Evolutionary conservation across 2,113 vertebrate species (phyloP).

Genomic region (Sphaerodactylus townsendi): DNA sequence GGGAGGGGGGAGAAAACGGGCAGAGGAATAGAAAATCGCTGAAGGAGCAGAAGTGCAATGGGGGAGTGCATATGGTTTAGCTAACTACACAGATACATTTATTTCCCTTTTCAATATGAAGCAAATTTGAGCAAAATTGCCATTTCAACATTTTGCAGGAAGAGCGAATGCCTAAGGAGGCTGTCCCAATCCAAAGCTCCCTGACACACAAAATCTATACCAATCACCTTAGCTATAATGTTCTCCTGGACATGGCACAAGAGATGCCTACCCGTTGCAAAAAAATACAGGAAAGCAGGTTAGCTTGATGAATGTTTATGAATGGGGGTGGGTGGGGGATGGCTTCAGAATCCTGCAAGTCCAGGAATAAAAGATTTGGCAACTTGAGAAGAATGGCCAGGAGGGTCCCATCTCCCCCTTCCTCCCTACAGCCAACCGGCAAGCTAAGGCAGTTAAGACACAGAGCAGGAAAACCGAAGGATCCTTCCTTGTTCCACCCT

Average conservation of each 20-base stretch:
- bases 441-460: not conserved
- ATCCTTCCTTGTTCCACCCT: not conserved
- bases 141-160: no score
- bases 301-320: not conserved
- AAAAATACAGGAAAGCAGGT: not conserved
- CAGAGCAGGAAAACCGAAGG: not conserved
- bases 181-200: no score
- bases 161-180: no score
- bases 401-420: not conserved
- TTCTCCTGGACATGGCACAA: no score
- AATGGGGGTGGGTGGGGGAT: not conserved
- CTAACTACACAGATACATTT: no score
- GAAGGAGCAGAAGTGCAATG: no score
- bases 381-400: not conserved
- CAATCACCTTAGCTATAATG: no score
- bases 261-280: not conserved
- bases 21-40: not conserved
- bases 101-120: no score
- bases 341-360: not conserved
- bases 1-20: not conserved
- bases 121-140: no score
- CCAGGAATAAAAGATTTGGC: not conserved
- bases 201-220: no score
- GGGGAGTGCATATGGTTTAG: not conserved
- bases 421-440: not conserved